Base-by-base conservation (phyloP, 2,888 invertebrate species). In the Tetanocera ferruginea region DNA sequence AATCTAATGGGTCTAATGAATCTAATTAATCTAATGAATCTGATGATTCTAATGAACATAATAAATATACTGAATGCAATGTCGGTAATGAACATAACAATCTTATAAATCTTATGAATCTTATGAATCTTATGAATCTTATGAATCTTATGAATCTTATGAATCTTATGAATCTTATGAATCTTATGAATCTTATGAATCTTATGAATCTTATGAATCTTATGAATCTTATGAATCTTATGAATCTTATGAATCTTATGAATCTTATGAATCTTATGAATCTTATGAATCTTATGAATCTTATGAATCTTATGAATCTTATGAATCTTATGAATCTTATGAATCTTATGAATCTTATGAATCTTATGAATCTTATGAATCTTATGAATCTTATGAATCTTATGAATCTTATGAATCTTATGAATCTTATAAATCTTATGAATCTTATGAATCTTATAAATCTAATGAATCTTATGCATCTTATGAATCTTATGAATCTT, bases 211-310 rank as follows among this genome's bases (percentile, higher is more conserved):
- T 49, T 49, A 49, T 49, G 49, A 49, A 49, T 49, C 14, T 49
- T 49, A 49, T 49, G 49, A 49, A 49, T 49, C 14, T 49, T 49
- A 49, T 49, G 49, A 6, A 49, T 49, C 14, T 49, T 49, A 49
- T 49, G 49, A 49, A 49, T 49, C 14, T 49, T 49, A 49, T 49
- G 49, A 49, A 49, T 52, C 52, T 55, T 71, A 71, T 71, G 11
- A 17, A 71, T 71, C 52, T 71, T 71, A 52, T 71, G 31, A 31
- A 71, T 71, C 52, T 71, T 71, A 55, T 71, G 8, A 17, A 71
- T 55, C 52, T 71, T 3, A 71, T 28, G 9, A 6, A 71, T 71
- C 25, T 55, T 71, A 71, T 55, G 9, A 17, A 51, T 55, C 28
- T 52, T 52, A 52, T 55, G 3, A 31, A 71, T 71, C 28, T 52